A percentile compares a stretch with the other conserved stretches of the same genome.
phyloP scores from a whole-genome alignment of 2,888 invertebrate species.

The Alloscopus bannaensis region DNA sequence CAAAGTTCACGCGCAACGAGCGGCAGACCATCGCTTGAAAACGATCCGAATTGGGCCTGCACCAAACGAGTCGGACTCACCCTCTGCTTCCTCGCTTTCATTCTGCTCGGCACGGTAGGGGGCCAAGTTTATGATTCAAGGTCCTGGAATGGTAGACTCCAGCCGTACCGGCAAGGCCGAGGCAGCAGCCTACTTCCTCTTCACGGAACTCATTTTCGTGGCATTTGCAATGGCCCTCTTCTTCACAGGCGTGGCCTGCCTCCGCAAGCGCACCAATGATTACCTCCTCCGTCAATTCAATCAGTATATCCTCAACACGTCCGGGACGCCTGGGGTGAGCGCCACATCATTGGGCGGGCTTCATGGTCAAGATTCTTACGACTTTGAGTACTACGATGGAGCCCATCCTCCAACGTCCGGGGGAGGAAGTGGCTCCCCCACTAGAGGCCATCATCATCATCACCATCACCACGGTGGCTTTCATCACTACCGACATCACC shows the following conservation, averaged over 20 bases:
- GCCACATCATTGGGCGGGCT: slow-evolving; percentile 20
- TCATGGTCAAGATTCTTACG: slow-evolving; percentile 45
- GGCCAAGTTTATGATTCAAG: slow-evolving; percentile 64
- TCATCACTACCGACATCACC: slow-evolving; percentile 46
- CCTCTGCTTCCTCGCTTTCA: slow-evolving; percentile 71
- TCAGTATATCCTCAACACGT: slow-evolving; percentile 65
- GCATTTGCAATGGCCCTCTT: slow-evolving; percentile 69
- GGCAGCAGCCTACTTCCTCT: slow-evolving; percentile 68
- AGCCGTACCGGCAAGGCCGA: slow-evolving; percentile 59
- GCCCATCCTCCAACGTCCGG: slow-evolving; percentile 28
- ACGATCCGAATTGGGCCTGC: slow-evolving; percentile 62
- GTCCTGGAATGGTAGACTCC: slow-evolving; percentile 62
- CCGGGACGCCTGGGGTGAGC: slow-evolving; percentile 23
- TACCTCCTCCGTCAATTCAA: slow-evolving; percentile 68
- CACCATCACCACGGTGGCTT: slow-evolving; percentile 53
- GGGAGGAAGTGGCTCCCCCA: slow-evolving; percentile 13
- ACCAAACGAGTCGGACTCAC: slow-evolving; percentile 70
- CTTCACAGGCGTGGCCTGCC: slow-evolving; percentile 68
- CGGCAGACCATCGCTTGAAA: slow-evolving; percentile 49
- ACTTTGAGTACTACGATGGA: slow-evolving; percentile 54
- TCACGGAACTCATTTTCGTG: slow-evolving; percentile 71
- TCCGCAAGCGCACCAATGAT: slow-evolving; percentile 69
- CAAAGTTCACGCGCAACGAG: slow-evolving; percentile 40
- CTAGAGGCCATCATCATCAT: slow-evolving; percentile 46
- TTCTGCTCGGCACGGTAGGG: slow-evolving; percentile 65